Percentiles rank a stretch among this genome's conserved stretches.
Evolutionary conservation across 1,140 invertebrate genomes (phyloP).

Genomic region (Frieseomelitta varia): DNA sequence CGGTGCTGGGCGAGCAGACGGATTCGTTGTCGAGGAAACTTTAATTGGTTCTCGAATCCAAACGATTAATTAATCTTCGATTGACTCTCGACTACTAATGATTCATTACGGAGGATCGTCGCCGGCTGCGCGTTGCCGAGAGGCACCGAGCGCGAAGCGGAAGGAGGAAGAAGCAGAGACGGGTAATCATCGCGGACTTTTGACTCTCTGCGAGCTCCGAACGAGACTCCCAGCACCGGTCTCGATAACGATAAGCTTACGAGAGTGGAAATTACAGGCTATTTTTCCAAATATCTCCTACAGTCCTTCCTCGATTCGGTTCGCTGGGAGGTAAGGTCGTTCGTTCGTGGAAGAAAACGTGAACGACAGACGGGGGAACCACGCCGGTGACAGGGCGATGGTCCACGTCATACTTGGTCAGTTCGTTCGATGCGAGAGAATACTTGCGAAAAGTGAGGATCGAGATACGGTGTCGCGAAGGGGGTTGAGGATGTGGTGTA

Average conservation of each 20-base stretch:
- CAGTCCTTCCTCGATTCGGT: too few relatives aligned
- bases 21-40: conserved; percentile 64
- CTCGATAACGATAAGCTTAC: not conserved
- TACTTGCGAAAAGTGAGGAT: conserved; percentile 60
- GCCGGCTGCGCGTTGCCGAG: conserved; percentile 39
- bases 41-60: conserved; percentile 71
- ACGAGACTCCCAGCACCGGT: too few relatives aligned
- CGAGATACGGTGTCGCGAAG: conserved; percentile 56
- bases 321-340: not conserved
- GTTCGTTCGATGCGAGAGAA: conserved; percentile 57
- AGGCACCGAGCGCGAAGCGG: conserved; percentile 40
- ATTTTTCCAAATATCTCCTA: not conserved
- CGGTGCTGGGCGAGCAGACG: conserved; percentile 46
- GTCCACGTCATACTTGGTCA: conserved; percentile 39
- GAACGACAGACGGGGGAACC: not conserved
- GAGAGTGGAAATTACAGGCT: not conserved
- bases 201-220: not conserved
- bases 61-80: conserved; percentile 71
- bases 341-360: not conserved
- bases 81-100: conserved; percentile 69
- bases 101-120: conserved; percentile 64
- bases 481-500: conserved; percentile 12
- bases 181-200: conserved; percentile 47
- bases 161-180: conserved; percentile 22
- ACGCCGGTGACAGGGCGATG: conserved; percentile 52